phyloP scores from a whole-genome alignment of 2,888 invertebrate genomes.

The Tachina lurida region DNA sequence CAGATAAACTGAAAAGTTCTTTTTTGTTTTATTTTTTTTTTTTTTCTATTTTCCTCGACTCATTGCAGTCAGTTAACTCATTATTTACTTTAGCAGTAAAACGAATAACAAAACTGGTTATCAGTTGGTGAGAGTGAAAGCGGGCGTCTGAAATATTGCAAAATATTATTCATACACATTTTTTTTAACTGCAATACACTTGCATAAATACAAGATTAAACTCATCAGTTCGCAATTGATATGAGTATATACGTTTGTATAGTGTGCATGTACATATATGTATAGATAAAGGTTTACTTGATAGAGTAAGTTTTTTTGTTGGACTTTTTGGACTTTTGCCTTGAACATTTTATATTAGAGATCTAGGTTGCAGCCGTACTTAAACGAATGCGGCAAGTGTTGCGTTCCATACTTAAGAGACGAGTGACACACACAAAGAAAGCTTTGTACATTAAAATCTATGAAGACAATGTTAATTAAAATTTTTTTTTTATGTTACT shows the following conservation, averaged over 20 bases:
- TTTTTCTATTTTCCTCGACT: constrained; percentile 24
- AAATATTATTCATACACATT: constrained; percentile 28
- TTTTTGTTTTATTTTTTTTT: not conserved
- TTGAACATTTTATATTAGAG: too few relatives aligned
- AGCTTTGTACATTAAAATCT: too few relatives aligned
- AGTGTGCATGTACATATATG: too few relatives aligned
- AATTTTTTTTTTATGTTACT: too few relatives aligned
- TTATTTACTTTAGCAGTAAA: constrained; percentile 29
- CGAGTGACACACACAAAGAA: too few relatives aligned
- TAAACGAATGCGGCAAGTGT: too few relatives aligned
- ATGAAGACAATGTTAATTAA: too few relatives aligned
- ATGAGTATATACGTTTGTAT: too few relatives aligned
- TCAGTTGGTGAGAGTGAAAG: not conserved
- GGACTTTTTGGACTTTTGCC: too few relatives aligned
- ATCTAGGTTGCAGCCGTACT: too few relatives aligned
- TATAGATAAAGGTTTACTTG: too few relatives aligned
- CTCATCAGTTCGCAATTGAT: constrained; percentile 4
- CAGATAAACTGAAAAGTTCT: constrained; percentile 45
- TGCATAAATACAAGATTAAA: not conserved
- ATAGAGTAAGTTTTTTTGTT: not conserved
- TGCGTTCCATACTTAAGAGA: too few relatives aligned
- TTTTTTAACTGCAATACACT: constrained; percentile 2
- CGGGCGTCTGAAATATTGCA: constrained; percentile 38
- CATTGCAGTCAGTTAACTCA: constrained; percentile 51
- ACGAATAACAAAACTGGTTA: constrained; percentile 3